A percentile compares a stretch with the other conserved stretches of the same genome.
Evolutionary conservation across 1,140 invertebrate genomes (phyloP).

Genomic region (Drosophila bocqueti): DNA sequence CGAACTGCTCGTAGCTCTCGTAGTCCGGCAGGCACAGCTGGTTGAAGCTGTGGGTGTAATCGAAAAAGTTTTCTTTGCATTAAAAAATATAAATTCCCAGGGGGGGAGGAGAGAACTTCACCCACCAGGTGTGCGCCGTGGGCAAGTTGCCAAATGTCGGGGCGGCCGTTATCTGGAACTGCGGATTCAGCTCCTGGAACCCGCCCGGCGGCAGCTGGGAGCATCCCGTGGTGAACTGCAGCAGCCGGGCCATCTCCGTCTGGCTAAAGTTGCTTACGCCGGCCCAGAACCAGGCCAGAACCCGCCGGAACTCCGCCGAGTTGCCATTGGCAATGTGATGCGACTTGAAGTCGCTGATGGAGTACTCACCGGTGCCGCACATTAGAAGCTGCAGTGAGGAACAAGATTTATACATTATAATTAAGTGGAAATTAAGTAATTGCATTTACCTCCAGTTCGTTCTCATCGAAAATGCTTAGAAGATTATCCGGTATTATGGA

Average conservation of each 20-base stretch:
- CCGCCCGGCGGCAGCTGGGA: slow-evolving; percentile 96
- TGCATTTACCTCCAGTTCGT: slow-evolving; percentile 94
- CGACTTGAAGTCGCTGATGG: slow-evolving; percentile 94
- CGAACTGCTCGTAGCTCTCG: slow-evolving; percentile 96
- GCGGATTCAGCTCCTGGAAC: slow-evolving; percentile 94
- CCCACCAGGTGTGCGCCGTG: slow-evolving; percentile 95
- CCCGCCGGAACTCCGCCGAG: slow-evolving; percentile 92
- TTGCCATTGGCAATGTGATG: slow-evolving; percentile 95
- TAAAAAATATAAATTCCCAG: slow-evolving; percentile 5
- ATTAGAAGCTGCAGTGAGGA: slow-evolving; percentile 89
- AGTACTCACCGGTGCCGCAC: slow-evolving; percentile 97
- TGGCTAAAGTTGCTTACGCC: slow-evolving; percentile 95
- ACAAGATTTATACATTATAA: neutral
- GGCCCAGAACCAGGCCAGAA: slow-evolving; percentile 97
- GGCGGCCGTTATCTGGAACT: slow-evolving; percentile 95
- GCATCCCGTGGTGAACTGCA: slow-evolving; percentile 98
- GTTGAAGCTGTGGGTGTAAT: slow-evolving; percentile 91
- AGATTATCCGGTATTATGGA: slow-evolving; percentile 96
- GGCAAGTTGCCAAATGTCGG: slow-evolving; percentile 95
- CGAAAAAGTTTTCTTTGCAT: slow-evolving; percentile 25
- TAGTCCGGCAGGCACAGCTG: slow-evolving; percentile 98
- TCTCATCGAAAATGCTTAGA: slow-evolving; percentile 97
- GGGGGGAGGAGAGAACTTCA: neutral
- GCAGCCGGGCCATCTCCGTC: slow-evolving; percentile 96
- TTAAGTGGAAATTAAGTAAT: neutral